Evolutionary conservation across 2,888 invertebrate species (phyloP), one percentile per base, ranked within the genome.

Genomic region (Tinea pellionella): DNA sequence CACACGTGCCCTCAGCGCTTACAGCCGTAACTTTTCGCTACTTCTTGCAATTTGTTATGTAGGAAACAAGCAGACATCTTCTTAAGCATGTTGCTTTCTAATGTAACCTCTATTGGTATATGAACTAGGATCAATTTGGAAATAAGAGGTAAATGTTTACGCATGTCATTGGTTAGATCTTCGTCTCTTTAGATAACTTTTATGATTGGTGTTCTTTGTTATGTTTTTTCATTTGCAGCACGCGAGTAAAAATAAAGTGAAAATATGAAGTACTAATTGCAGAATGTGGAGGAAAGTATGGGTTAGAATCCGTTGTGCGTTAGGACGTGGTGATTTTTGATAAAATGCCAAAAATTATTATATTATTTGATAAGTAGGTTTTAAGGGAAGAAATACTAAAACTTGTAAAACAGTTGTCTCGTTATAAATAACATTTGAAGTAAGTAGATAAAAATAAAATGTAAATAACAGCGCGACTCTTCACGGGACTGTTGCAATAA

Each of bases 1-100:
- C 24, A 55, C 19, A 53, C 53, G 53, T 53, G 53, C 53, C 53
- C 53, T 53, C 24, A 53, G 53, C 53, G 53, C 53, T 53, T 53
- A 53, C 53, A 53, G 18, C 16, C 53, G 53, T 53, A 53, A 53
- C 53, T 53, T 53, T 53, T 24, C 24, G 53, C 53, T 53, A 53
- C 24, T 53, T 53, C 16, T 24, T 24, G 24, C 53, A 24, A 53
- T 53, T 53, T 53, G 53, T 53, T 53, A 53, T 53, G 24, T 18
- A 11, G 53, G 53, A 16, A 53, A 53, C 53, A 24, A 53, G 37
- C 37, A 37, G n/a, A 47, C 4, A 47, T 47, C 47, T 47, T 47
- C 41, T 41, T 41, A 41, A 3, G 41, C 13, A 4, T 13, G 47
- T 9, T 47, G n/a, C 47, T 15, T 41, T 41, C 47, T 7, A 53